Evolutionary conservation across 2,888 invertebrate species (phyloP).

Genomic region (Scaptomyza tumidula): DNA sequence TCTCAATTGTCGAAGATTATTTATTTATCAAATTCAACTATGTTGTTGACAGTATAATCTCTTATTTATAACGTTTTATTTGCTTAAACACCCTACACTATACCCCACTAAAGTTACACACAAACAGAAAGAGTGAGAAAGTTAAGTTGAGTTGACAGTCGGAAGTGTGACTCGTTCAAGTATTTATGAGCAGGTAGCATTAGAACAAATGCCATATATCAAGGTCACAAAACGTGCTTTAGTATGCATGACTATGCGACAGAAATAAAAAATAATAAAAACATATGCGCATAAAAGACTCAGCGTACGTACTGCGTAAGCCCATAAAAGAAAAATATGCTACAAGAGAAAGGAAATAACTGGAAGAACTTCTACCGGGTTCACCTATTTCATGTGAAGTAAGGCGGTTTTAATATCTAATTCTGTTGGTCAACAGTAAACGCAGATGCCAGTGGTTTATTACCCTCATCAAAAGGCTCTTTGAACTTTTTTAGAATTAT

Average conservation of each 20-base stretch:
- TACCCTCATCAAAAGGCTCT: slow-evolving; percentile 55
- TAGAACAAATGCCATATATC: slow-evolving; percentile 46
- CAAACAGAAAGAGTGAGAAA: neutral
- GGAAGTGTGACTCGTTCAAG: slow-evolving; percentile 42
- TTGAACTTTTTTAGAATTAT: slow-evolving; percentile 46
- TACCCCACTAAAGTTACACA: neutral
- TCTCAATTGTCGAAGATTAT: too few relatives aligned
- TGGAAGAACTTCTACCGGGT: neutral
- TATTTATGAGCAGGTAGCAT: slow-evolving; percentile 47
- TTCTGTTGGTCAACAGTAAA: slow-evolving; percentile 35
- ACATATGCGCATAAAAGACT: slow-evolving; percentile 48
- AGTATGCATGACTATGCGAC: slow-evolving; percentile 27
- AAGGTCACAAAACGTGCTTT: slow-evolving; percentile 33
- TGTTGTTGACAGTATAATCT: slow-evolving; percentile 7
- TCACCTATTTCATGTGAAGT: slow-evolving; percentile 29
- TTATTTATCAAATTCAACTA: neutral
- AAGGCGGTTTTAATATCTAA: neutral
- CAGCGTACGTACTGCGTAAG: slow-evolving; percentile 18
- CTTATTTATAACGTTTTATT: slow-evolving; percentile 8
- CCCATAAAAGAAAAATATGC: slow-evolving; percentile 33
- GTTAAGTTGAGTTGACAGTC: slow-evolving; percentile 22
- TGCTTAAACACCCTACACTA: neutral
- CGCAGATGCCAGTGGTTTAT: slow-evolving; percentile 45
- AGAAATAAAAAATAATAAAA: slow-evolving; percentile 18
- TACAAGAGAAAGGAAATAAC: neutral